Conservation (phyloP, 2,888 invertebrate species). For the Busseola fusca region DNA sequence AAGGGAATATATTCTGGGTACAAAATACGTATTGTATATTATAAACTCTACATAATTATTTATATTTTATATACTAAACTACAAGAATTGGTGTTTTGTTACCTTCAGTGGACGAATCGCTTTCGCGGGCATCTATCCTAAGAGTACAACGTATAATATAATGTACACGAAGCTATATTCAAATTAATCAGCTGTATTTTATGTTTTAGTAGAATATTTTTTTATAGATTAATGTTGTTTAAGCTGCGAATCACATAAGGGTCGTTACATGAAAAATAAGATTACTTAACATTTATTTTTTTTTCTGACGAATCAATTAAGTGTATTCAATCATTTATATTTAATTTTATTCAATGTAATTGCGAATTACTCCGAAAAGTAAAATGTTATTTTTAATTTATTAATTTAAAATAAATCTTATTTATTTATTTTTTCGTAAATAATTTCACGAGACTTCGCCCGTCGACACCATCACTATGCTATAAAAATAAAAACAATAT, state of each 20-base stretch:
- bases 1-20: slow-evolving; percentile 15
- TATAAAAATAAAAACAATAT: slow-evolving; percentile 56
- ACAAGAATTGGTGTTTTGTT: slow-evolving; percentile 84
- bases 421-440: slow-evolving; percentile 36
- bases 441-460: slow-evolving; percentile 57
- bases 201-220: slow-evolving; percentile 40
- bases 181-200: slow-evolving; percentile 33
- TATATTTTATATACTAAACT: slow-evolving; percentile 63
- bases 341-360: slow-evolving; percentile 10
- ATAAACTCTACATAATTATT: slow-evolving; percentile 53
- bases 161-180: slow-evolving; percentile 37
- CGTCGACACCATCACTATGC: slow-evolving; percentile 60
- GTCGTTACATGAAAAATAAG: slow-evolving; percentile 49
- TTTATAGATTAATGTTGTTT: slow-evolving; percentile 27
- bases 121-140: slow-evolving; percentile 77
- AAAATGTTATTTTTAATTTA: slow-evolving; percentile 16
- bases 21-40: slow-evolving; percentile 47
- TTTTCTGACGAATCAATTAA: slow-evolving; percentile 27
- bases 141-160: slow-evolving; percentile 52
- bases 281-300: slow-evolving; percentile 13
- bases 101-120: slow-evolving; percentile 87
- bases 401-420: slow-evolving; percentile 24
- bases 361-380: slow-evolving; percentile 28
- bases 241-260: slow-evolving; percentile 65
- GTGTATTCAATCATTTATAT: slow-evolving; percentile 1